Base-by-base conservation (phyloP, 2,888 invertebrate species). In the Lasius fuliginosus region DNA sequence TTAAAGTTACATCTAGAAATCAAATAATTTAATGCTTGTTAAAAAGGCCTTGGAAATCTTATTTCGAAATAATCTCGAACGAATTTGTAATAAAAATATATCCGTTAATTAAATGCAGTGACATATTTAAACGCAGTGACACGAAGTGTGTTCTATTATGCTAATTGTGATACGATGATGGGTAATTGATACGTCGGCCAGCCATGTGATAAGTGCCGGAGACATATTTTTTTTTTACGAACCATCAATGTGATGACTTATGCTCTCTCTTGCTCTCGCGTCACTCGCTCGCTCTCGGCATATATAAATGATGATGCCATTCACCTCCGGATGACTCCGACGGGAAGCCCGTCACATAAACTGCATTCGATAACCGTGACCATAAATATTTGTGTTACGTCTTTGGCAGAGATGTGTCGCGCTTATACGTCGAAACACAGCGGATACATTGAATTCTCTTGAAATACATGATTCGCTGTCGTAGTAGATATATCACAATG, bases 341-440 rank as follows among this genome's bases (percentile, higher is more conserved):
- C 33, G 33, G 33, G 33, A 33, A 69, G 71, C 58, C 23, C 79
- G 76, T 75, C 65, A 46, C 60, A 27, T 33, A 56, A 84, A 85
- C 49, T 67, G 68, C 75, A 36, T 73, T 84, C 58, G n/a, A 85
- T 42, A 53, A 79, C 9, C 49, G 46, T 56, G 27, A 36, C 58
- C 27, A 49, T 82, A 88, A 85, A 85, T 65, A 82, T 87, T 82
- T 77, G 69, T 53, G 27, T 53, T 82, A 75, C 33, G 67, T 60
- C 62, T 75, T 71, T 36, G 36, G 6, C 56, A 46, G n/a, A 60
- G 46, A 42, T 68, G 46, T 64, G 60, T 73, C 23, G 62, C 18
- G 49, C 27, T 11, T 18, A 12, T 23, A n/a, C 12, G 49, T 4
- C n/a, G 49, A 62, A 62, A 64, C 18, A 42, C 36, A 40, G 27